Percentiles rank a stretch among this genome's conserved stretches.
Conservation (phyloP, 2,888 invertebrate genomes). For the Diloba caeruleocephala region DNA sequence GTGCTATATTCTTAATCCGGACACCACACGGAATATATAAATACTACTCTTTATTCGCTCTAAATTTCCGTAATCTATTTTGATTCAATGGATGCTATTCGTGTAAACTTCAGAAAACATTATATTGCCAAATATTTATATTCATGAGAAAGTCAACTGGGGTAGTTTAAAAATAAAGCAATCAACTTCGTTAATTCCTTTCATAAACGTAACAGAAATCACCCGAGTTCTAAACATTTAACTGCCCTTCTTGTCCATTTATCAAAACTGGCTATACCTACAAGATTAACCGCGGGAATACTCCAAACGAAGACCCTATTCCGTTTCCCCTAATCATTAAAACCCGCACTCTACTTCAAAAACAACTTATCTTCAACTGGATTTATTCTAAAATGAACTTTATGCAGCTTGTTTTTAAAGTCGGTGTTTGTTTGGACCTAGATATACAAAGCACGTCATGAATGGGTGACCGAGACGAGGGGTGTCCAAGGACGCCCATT, state of each 20-base stretch:
- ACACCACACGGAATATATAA: no score
- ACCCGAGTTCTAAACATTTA: constrained; percentile 26
- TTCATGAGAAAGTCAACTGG: no score
- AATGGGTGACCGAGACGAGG: constrained; percentile 69
- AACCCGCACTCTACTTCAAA: constrained; percentile 31
- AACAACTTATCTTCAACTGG: constrained; percentile 38
- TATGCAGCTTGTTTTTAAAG: constrained; percentile 46
- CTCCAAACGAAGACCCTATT: constrained; percentile 59
- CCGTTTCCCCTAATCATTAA: constrained; percentile 68
- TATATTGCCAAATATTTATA: no score
- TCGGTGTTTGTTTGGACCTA: constrained; percentile 38
- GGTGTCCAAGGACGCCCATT: constrained; percentile 83
- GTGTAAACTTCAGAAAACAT: no score
- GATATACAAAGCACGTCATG: constrained; percentile 44
- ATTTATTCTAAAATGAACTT: constrained; percentile 36
- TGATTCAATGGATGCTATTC: no score
- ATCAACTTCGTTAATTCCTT: constrained; percentile 8
- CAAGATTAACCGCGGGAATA: constrained; percentile 55
- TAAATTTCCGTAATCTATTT: no score
- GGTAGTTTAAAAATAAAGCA: no score
- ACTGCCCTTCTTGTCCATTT: constrained; percentile 21
- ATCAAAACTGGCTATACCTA: constrained; percentile 34
- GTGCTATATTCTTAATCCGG: no score
- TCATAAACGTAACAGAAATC: constrained; percentile 15
- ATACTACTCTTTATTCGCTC: no score